Evolutionary conservation across 1,140 invertebrate species (phyloP).

Genomic region (Leptinotarsa texana): DNA sequence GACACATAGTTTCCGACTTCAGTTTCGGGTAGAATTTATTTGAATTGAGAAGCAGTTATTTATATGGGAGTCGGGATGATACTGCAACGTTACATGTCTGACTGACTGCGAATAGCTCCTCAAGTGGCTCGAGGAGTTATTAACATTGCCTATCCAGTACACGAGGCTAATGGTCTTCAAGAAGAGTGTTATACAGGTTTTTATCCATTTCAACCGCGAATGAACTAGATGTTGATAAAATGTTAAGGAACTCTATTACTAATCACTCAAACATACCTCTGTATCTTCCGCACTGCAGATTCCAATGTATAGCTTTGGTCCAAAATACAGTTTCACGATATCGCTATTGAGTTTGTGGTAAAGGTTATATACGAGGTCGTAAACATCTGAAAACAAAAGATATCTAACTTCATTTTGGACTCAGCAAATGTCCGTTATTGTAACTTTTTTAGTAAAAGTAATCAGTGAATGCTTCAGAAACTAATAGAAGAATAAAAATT

Average conservation of each 20-base stretch:
- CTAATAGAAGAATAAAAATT: too few species aligned
- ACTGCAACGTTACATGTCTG: background rate
- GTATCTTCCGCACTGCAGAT: slow-evolving; percentile 68
- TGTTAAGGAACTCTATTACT: background rate
- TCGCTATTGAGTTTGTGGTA: slow-evolving; percentile 17
- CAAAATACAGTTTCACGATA: slow-evolving; percentile 60
- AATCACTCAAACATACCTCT: slow-evolving; percentile 60
- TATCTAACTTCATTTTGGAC: too few species aligned
- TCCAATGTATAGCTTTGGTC: slow-evolving; percentile 67
- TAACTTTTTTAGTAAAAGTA: too few species aligned
- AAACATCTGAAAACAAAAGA: slow-evolving; percentile 24
- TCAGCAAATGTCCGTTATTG: too few species aligned
- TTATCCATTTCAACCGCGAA: too few species aligned
- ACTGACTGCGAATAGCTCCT: background rate
- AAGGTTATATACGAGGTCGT: slow-evolving; percentile 19
- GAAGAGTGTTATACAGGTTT: too few species aligned
- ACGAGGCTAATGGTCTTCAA: too few species aligned
- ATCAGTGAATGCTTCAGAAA: too few species aligned
- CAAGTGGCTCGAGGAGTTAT: too few species aligned
- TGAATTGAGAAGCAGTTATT: background rate
- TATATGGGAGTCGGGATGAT: too few species aligned
- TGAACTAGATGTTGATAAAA: background rate
- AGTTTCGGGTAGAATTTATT: background rate
- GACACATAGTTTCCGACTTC: background rate
- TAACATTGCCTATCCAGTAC: too few species aligned